Evolutionary conservation across 2,797 vertebrate species (phyloP), one percentile per base, ranked within the genome.

Genomic region (Clamator glandarius): DNA sequence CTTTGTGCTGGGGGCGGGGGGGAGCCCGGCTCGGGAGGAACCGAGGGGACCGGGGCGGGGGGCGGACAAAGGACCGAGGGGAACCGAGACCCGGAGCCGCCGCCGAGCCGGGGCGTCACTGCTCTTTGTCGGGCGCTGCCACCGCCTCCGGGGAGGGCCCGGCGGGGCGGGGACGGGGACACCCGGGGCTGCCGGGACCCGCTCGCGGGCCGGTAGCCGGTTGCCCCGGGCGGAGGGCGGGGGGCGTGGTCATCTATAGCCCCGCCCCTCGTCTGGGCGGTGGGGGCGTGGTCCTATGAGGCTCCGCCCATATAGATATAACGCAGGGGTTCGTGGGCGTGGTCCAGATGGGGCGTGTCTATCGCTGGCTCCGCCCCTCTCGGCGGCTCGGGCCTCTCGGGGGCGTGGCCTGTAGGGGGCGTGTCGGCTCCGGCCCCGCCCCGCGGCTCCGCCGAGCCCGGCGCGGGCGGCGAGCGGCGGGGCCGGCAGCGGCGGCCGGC

Each of bases 71-170:
- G 87, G 66, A 69, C 78, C 82, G 73, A 78, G 74, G 69, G 35
- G 15, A 21, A 15, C 62, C 51, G 97, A 98, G 98, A 90, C 93
- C 93, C 78, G 62, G 54, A 64, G 79, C 42, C 42, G 42, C 42
- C 42, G 42, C 62, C 51, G 97, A 70, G 79, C 72, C 94, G 69
- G 96, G 97, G 97, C 96, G 97, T 95, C 90, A 94, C 96, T 91
- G 90, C 84, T 95, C 97, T 97, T 97, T 97, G 97, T 97, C 97
- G 95, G 92, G 97, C 96, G 96, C 80, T 84, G 89, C 89, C 87
- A 54, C 85, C 52, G 57, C 68, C 84, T 83, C 83, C 82, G 57
- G 89, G 95, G 91, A 96, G 93, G 36, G 69, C 91, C 90, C 82
- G 55, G 36, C 24, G 59, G 72, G 92, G 86, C 79, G 68, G 79